Base-by-base conservation (phyloP, 2,113 vertebrate genomes). In the Callopanchax toddi region DNA sequence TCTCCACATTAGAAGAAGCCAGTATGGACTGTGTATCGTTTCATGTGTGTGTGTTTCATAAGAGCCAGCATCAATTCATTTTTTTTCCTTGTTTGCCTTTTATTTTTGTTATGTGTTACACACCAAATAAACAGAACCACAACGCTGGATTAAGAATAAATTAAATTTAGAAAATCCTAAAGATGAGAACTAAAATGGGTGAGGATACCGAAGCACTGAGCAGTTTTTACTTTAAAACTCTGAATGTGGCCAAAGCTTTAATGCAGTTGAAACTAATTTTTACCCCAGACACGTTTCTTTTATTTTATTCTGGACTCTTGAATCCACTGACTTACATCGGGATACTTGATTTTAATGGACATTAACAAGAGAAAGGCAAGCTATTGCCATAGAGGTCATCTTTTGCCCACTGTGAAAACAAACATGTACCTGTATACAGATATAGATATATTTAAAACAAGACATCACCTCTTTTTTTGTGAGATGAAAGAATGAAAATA, bases 371-470 rank as follows among this genome's bases (percentile, higher is more conserved):
- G 74, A 86, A 79, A 82, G 79, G 86, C 87, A 92, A 89, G 89
- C 86, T 91, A 91, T 91, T 91, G 87, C 88, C 91, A 89, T 92
- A 89, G 86, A 92, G 87, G 92, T 92, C 88, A 90, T 91, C 84
- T 90, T 91, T 95, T 96, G 93, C 95, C 96, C 97, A 98, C 97
- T 98, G 97, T 98, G 97, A 98, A 93, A 90, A 93, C 70, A 68
- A 91, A 89, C 86, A 76, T 92, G 90, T 92, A 91, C 91, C 91
- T 92, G 91, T 92, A 93, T 91, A 92, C 91, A 92, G 87, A 92
- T 92, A 93, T 91, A 93, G 83, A 91, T 91, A 90, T 91, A 92
- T 93, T 92, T 89, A 91, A 93, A 93, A 89, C 86, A 87, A 92
- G 88, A 89, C 90, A 86, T 91, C 87, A 76, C 71, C 66, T 77